phyloP scores from a whole-genome alignment of 1,140 invertebrate genomes.

The Caenorhabditis latens region DNA sequence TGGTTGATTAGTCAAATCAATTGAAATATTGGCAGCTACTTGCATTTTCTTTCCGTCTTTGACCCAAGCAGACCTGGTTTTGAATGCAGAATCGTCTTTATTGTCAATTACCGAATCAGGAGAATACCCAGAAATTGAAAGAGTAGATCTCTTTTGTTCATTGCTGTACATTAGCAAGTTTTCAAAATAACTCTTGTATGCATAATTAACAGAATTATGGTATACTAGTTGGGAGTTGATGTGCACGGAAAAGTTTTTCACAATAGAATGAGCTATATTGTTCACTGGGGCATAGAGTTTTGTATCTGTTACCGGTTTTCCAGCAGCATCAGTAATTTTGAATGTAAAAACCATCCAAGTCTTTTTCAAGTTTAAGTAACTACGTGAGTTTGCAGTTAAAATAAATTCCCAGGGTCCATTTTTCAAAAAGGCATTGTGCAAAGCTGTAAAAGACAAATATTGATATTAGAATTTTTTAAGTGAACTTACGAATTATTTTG shows the following conservation, averaged over 20 bases:
- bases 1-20: neutral
- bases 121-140: neutral
- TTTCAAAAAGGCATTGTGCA: neutral
- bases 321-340: neutral
- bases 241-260: slow-evolving; percentile 4
- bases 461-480: neutral
- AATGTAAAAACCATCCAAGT: slow-evolving; percentile 1
- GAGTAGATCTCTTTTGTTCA: neutral
- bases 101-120: neutral
- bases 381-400: neutral
- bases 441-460: neutral
- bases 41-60: neutral
- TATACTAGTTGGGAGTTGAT: neutral
- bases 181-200: slow-evolving; percentile 17
- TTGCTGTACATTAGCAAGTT: neutral
- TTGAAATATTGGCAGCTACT: slow-evolving; percentile 16
- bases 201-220: neutral
- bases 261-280: neutral
- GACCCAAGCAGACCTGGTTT: neutral
- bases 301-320: neutral
- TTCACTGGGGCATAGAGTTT: neutral
- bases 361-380: slow-evolving; percentile 1
- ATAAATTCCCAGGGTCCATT: slow-evolving; percentile 5
- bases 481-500: neutral
- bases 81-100: neutral